Evolutionary conservation across 2,888 invertebrate species (phyloP).

Genomic region (Cantharis lateralis): DNA sequence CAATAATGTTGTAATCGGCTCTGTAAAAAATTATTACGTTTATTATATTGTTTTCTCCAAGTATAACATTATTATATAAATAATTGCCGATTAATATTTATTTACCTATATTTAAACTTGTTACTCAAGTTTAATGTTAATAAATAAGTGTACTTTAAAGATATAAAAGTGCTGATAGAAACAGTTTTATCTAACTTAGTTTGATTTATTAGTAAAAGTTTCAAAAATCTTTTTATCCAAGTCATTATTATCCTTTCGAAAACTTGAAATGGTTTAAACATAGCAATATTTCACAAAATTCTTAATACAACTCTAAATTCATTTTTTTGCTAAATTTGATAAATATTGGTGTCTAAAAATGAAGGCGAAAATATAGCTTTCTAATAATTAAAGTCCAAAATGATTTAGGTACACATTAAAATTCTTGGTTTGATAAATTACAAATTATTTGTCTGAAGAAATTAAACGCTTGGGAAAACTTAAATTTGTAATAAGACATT

Average conservation of each 20-base stretch:
- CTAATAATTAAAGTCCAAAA: background rate
- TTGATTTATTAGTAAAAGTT: constrained; percentile 3
- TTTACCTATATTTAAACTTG: background rate
- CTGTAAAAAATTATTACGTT: constrained; percentile 53
- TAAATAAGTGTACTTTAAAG: background rate
- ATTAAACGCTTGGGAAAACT: background rate
- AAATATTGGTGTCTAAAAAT: background rate
- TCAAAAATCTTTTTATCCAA: constrained; percentile 2
- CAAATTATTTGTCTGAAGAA: background rate
- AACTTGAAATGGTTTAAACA: constrained; percentile 4
- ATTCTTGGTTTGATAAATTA: background rate
- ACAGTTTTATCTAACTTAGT: constrained; percentile 5
- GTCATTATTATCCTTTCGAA: constrained; percentile 4
- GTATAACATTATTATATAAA: background rate
- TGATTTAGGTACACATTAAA: background rate
- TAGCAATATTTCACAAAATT: background rate
- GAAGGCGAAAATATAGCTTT: background rate
- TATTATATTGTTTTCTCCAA: background rate
- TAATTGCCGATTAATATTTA: too few relatives aligned
- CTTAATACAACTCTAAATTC: background rate
- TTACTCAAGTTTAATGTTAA: background rate
- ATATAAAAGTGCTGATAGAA: constrained; percentile 2
- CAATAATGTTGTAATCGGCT: constrained; percentile 66
- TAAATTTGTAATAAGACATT: background rate
- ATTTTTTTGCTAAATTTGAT: background rate